A percentile compares a stretch with the other conserved stretches of the same genome.
These are phyloP conservation scores for Pogonognathellus flavescens DNA, from an alignment of 1,140 invertebrate species.

Conservation along the genomic window DNA sequence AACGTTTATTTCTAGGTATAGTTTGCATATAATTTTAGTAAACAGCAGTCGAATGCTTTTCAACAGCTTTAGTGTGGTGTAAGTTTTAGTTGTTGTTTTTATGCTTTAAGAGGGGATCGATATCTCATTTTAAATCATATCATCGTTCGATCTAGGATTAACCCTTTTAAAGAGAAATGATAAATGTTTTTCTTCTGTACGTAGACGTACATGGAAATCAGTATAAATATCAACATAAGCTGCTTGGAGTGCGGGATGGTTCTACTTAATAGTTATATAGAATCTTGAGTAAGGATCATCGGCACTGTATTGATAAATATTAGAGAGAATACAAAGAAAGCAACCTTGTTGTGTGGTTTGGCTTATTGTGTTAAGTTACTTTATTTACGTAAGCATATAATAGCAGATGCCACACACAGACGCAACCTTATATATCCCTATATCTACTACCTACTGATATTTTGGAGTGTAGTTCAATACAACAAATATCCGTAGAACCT, in stretches of 20 bases:
- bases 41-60: background rate
- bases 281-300: background rate
- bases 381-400: conserved; percentile 19
- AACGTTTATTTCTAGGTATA: no score
- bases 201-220: background rate
- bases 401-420: conserved; percentile 49
- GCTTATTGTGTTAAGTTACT: conserved; percentile 18
- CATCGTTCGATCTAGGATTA: conserved; percentile 36
- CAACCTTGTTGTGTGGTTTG: conserved; percentile 30
- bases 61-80: background rate
- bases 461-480: background rate
- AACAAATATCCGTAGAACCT: conserved; percentile 10
- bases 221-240: background rate
- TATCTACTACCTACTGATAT: no score
- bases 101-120: conserved; percentile 19
- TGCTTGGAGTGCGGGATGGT: background rate
- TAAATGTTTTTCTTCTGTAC: conserved; percentile 28
- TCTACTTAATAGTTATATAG: background rate
- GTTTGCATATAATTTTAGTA: no score
- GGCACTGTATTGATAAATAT: background rate
- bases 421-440: background rate
- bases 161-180: conserved; percentile 40
- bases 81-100: no score
- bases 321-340: conserved; percentile 5
- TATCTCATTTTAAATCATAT: conserved; percentile 37